Evolutionary conservation across 2,797 vertebrate species (phyloP).

Genomic region (Pseudochirops cupreus): DNA sequence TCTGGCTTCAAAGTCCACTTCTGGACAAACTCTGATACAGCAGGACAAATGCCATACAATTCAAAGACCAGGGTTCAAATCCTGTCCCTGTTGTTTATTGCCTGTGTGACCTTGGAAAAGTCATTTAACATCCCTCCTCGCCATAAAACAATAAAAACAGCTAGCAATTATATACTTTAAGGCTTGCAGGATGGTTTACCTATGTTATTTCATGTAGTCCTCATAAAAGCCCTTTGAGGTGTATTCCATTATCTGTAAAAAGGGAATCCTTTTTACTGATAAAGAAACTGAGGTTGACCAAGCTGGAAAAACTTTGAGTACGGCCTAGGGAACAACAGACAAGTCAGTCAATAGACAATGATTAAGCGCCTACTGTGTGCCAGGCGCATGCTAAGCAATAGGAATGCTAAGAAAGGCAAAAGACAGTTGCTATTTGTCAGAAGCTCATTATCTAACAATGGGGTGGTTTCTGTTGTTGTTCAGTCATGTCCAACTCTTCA

Average conservation of each 20-base stretch:
- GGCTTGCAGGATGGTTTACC: not conserved
- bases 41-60: not conserved
- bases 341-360: not conserved
- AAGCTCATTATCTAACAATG: no score
- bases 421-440: not conserved
- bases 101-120: not conserved
- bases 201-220: not conserved
- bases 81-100: not conserved
- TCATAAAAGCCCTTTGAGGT: not conserved
- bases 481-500: not conserved
- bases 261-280: not conserved
- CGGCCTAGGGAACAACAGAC: not conserved
- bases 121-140: not conserved
- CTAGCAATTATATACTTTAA: not conserved
- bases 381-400: not conserved
- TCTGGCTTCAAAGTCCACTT: not conserved
- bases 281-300: not conserved
- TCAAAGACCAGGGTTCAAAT: not conserved
- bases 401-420: not conserved
- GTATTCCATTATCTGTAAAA: not conserved
- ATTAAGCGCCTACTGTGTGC: no score
- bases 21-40: not conserved
- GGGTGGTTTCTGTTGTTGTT: no score
- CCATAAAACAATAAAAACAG: not conserved
- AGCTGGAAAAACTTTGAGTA: not conserved